A percentile compares a stretch with the other conserved stretches of the same genome.
Conservation (phyloP, 2,797 vertebrate genomes). For the Agapornis canus region DNA sequence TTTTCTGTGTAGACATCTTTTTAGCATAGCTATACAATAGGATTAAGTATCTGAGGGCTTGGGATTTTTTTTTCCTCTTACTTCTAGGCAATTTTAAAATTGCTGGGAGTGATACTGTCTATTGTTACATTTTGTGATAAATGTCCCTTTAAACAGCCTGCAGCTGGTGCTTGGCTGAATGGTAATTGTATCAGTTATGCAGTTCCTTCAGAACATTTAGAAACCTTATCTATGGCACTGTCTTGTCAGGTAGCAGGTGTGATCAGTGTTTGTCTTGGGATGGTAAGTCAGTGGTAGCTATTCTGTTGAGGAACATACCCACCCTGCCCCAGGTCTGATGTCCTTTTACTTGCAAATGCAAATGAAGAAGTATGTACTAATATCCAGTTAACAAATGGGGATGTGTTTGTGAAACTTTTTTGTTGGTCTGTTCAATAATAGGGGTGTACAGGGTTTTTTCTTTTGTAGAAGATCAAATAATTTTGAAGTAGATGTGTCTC, state of each 20-base stretch:
- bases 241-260: conserved; percentile 6
- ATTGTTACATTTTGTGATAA: not conserved
- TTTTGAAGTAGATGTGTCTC: not conserved
- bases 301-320: not conserved
- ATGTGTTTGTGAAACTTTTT: not conserved
- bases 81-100: not conserved
- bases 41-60: not conserved
- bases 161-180: not conserved
- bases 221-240: not conserved
- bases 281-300: not conserved
- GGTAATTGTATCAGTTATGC: not conserved
- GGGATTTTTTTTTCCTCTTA: not conserved
- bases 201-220: not conserved
- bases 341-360: not conserved
- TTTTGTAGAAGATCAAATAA: not conserved
- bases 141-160: not conserved
- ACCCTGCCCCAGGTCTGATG: not conserved
- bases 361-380: not conserved
- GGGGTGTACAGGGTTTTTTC: not conserved
- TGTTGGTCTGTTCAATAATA: not conserved
- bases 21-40: not conserved
- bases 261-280: not conserved
- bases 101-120: not conserved
- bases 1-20: not conserved
- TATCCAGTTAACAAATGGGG: not conserved